phyloP scores from a whole-genome alignment of 2,113 vertebrate species.

The Strigops habroptila region DNA sequence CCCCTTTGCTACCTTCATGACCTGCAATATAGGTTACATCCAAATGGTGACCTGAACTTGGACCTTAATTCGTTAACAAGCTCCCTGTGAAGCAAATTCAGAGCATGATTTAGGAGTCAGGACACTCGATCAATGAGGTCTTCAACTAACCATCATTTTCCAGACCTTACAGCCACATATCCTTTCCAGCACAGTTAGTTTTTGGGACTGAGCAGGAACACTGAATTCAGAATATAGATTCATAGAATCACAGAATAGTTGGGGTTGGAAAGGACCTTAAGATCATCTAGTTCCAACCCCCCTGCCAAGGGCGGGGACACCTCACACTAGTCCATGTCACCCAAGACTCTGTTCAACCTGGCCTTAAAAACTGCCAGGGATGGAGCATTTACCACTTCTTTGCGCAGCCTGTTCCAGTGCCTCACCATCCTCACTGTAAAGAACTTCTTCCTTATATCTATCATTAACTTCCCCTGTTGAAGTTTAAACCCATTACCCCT shows the following conservation, averaged over 20 bases:
- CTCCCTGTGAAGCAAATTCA: neutral
- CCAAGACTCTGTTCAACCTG: neutral
- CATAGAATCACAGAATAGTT: neutral
- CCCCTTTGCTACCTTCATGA: neutral
- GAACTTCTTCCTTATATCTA: neutral
- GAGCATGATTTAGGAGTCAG: neutral
- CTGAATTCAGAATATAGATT: neutral
- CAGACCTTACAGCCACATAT: neutral
- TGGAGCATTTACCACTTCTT: neutral
- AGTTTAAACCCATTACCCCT: neutral
- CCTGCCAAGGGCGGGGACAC: neutral
- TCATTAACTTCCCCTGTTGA: neutral
- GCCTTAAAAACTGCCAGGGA: neutral
- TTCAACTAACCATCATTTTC: neutral
- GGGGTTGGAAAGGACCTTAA: neutral
- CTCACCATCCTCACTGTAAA: neutral
- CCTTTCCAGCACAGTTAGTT: neutral
- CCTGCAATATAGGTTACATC: neutral
- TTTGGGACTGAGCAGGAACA: neutral
- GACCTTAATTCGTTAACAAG: neutral
- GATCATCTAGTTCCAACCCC: neutral
- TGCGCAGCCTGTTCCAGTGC: neutral
- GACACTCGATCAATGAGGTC: neutral
- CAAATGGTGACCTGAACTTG: neutral
- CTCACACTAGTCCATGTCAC: neutral